Base-by-base conservation (phyloP, 1,140 invertebrate genomes). In the Cyphomyrmex costatus region DNA sequence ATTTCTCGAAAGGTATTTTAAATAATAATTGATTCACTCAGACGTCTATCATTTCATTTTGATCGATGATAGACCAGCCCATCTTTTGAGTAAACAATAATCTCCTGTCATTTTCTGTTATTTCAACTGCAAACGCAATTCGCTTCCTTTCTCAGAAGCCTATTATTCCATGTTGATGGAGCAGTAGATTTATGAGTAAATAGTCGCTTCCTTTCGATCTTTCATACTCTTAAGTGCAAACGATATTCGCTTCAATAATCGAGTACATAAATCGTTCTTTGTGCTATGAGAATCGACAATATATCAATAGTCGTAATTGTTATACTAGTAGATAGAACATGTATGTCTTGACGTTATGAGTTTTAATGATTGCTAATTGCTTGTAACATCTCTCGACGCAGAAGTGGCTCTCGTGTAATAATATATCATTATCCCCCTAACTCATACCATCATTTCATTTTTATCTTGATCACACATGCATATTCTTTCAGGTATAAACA, bases 41-140 rank as follows among this genome's bases (percentile, higher is more conserved):
- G 14, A 61, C 49, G 79, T 83, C 53, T 83, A 60, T 46, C 68
- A 30, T 60, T 73, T 60, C 33, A 61, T 82, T 58, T 46, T 83
- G 79, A 83, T 83, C 73, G 79, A 83, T 74, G 79, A 33, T 73
- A 83, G 42, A 73, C 53, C 53, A 24, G 21, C 14, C 16, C 56
- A 71, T 73, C 79, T 60, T 1, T 36, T 36, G 36, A 73, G 68
- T 63, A 73, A 83, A 74, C 36, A 73, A 83, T 83, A 58, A 73
- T 83, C 68, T 60, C n/a, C 66, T 46, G 33, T 56, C 51, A 60
- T 82, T 60, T 60, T 61, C 79, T 73, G 36, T 83, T 83, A 83
- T 83, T 73, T 73, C 53, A 74, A 73, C 68, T 83, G 79, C 68
- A 73, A 83, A 83, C 68, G 79, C 36, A 74, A 83, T 74, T 74